These are phyloP conservation scores for Eilema sororculum DNA, from an alignment of 2,888 invertebrate species.

Conservation along the genomic window DNA sequence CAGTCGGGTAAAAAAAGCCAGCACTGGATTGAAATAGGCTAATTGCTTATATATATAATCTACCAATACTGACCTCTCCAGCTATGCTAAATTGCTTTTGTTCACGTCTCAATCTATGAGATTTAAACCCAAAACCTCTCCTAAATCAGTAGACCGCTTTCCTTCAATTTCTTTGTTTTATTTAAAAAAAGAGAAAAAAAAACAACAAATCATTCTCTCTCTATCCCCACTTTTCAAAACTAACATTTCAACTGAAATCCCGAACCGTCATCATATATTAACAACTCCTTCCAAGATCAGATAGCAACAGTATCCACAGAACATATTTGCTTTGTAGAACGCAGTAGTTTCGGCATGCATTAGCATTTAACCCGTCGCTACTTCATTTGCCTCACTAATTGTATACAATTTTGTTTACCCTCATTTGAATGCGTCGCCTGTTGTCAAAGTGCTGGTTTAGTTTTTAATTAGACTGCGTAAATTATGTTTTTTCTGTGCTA, in stretches of 20 bases:
- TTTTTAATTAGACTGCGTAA: conserved; percentile 47
- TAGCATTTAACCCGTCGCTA: conserved; percentile 51
- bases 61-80: too few relatives aligned
- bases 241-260: not conserved
- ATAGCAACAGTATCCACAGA: conserved; percentile 16
- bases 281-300: not conserved
- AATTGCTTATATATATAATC: too few relatives aligned
- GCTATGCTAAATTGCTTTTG: too few relatives aligned
- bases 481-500: conserved; percentile 16
- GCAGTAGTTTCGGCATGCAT: conserved; percentile 45
- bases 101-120: too few relatives aligned
- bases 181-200: too few relatives aligned
- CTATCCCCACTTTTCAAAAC: too few relatives aligned
- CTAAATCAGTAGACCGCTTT: too few relatives aligned
- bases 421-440: conserved; percentile 52
- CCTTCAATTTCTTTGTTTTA: too few relatives aligned
- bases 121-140: too few relatives aligned
- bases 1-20: too few relatives aligned
- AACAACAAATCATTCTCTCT: too few relatives aligned
- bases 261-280: not conserved
- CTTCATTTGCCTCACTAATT: conserved; percentile 58
- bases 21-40: too few relatives aligned
- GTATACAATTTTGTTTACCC: conserved; percentile 53
- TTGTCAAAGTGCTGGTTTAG: conserved; percentile 37
- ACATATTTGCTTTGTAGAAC: conserved; percentile 45